Conservation (phyloP, 2,797 vertebrate species). For the Onychomys leucogaster region DNA sequence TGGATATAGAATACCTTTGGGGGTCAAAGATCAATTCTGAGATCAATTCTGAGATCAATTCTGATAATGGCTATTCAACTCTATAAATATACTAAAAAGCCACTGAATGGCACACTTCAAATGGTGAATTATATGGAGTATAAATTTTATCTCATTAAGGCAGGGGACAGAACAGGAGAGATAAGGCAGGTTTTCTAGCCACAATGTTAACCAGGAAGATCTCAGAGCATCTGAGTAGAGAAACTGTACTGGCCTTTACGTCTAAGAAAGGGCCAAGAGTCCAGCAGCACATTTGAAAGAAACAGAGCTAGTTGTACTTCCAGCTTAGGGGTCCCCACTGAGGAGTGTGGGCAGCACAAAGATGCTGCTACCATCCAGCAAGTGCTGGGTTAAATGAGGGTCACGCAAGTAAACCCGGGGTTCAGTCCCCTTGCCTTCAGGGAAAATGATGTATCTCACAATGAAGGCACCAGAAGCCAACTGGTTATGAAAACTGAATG, state of each 20-base stretch:
- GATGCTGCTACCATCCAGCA: neutral
- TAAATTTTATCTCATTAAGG: neutral
- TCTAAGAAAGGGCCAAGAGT: neutral
- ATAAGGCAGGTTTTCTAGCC: neutral
- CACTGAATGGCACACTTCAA: neutral
- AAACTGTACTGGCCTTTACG: neutral
- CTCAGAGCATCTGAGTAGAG: neutral
- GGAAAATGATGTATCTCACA: neutral
- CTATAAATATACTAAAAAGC: neutral
- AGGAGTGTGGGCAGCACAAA: neutral
- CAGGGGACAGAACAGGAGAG: neutral
- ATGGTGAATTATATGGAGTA: neutral
- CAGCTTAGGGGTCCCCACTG: neutral
- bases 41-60: neutral
- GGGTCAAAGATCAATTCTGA: constrained; percentile 34
- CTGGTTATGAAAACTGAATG: neutral
- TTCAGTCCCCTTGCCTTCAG: neutral
- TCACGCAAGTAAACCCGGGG: neutral
- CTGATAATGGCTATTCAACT: neutral
- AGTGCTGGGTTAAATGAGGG: neutral
- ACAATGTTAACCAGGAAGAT: neutral
- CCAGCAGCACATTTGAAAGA: neutral
- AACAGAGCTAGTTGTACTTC: neutral
- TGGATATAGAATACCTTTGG: neutral
- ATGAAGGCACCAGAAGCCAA: neutral